Conservation (phyloP, 2,797 vertebrate species). For the Podarcis lilfordi region DNA sequence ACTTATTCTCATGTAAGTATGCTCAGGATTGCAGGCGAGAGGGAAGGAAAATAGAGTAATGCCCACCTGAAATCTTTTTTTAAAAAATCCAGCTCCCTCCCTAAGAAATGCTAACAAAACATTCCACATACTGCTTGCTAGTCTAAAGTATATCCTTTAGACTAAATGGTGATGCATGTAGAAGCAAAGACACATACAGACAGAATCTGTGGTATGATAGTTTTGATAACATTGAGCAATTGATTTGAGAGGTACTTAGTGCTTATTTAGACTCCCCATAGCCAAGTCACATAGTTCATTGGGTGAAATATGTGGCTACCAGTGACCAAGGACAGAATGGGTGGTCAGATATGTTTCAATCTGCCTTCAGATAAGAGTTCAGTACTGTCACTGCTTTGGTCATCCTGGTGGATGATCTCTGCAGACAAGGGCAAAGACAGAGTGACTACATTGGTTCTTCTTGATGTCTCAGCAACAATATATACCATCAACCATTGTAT, state of each 20-base stretch:
- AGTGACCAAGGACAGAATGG: neutral
- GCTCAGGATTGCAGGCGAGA: too few relatives aligned
- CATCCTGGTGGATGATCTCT: neutral
- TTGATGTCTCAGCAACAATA: neutral
- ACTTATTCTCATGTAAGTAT: too few relatives aligned
- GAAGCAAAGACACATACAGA: neutral
- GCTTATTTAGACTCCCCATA: neutral
- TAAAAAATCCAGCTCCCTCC: neutral
- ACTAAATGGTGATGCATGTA: neutral
- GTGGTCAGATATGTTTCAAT: neutral
- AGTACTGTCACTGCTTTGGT: neutral
- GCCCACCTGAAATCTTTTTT: too few relatives aligned
- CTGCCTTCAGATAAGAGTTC: neutral
- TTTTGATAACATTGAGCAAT: neutral
- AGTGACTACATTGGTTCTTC: neutral
- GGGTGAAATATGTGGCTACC: neutral
- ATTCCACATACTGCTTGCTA: neutral
- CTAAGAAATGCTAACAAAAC: too few relatives aligned
- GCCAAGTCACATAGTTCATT: neutral
- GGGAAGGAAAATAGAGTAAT: neutral
- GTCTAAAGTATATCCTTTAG: neutral
- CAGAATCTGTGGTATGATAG: neutral
- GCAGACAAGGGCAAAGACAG: neutral
- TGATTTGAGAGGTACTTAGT: neutral
- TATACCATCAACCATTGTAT: too few relatives aligned